Evolutionary conservation across 2,797 vertebrate species (phyloP), one percentile per base, ranked within the genome.

Genomic region (Chelon auratus): DNA sequence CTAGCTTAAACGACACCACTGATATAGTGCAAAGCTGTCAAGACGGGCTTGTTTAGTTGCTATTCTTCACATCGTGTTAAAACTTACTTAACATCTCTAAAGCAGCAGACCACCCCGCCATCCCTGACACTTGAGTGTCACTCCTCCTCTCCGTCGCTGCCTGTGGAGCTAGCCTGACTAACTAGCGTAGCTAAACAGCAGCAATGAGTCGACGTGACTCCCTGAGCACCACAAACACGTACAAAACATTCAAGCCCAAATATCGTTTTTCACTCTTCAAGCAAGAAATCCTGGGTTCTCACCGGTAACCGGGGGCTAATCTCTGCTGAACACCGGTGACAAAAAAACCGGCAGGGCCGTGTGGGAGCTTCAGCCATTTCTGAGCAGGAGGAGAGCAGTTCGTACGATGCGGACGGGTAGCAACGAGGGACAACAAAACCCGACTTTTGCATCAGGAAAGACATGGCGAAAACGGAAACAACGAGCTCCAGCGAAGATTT

Each of bases 291-390:
- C 8, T 2, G 0, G 9, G 7, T 17, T 47, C 96, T 96, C 93
- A 98, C 97, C 93, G 97, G 96, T 79, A 98, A 92, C 71, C 94
- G 95, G 53, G 96, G 97, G 60, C 92, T 95, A 82, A 98, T 97
- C 87, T 98, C 97, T 61, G 94, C 93, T 60, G 96, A 96, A 80
- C 97, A 98, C 92, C 93, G 95, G 92, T 98, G 96, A 91, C 97
- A 99, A 89, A 98, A 99, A 88, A 95, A 99, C 85, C 96, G 96
- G 86, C 95, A 92, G 83, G 95, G 94, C 90, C 95, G 95, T 80
- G 93, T 89, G 40, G 95, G 93, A 90, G 96, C 96, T 95, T 97
- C 97, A 90, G 97, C 97, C 97, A 98, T 98, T 85, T 90, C 88
- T 85, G 15, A 67, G 68, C 68, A 70, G 61, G 5, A 63, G 14